Conservation (phyloP, 2,113 vertebrate genomes). For the Craseonycteris thonglongyai region DNA sequence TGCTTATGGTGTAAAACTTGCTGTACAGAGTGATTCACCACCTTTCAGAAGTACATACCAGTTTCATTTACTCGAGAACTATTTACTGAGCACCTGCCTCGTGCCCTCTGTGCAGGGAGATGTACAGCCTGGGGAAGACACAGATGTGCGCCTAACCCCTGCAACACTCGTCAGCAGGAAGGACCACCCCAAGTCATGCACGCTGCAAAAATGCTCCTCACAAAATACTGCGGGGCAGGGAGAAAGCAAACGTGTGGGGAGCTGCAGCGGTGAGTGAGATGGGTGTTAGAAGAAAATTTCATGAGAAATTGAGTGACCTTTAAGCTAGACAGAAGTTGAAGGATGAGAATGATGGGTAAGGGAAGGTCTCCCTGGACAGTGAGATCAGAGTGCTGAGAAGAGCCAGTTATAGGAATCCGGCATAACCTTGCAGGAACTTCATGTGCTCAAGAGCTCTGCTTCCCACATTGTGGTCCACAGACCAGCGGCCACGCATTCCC, state of each 20-base stretch:
- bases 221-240: background rate
- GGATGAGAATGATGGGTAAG: background rate
- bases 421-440: background rate
- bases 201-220: background rate
- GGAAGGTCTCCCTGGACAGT: background rate
- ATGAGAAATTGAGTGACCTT: background rate
- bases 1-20: background rate
- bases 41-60: background rate
- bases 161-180: too few species aligned
- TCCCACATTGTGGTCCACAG: background rate
- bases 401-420: background rate
- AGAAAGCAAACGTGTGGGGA: background rate
- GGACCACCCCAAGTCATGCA: background rate
- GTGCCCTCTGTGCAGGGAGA: background rate
- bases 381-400: background rate
- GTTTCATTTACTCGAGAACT: background rate
- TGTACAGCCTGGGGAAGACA: background rate
- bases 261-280: background rate
- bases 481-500: background rate
- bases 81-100: background rate
- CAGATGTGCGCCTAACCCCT: background rate
- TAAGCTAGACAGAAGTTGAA: background rate
- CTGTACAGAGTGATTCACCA: background rate
- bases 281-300: background rate
- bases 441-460: background rate